A percentile compares a stretch with the other conserved stretches of the same genome.
These are phyloP conservation scores for Naso thynnoides DNA, from an alignment of 2,797 vertebrate species.

Conservation along the genomic window DNA sequence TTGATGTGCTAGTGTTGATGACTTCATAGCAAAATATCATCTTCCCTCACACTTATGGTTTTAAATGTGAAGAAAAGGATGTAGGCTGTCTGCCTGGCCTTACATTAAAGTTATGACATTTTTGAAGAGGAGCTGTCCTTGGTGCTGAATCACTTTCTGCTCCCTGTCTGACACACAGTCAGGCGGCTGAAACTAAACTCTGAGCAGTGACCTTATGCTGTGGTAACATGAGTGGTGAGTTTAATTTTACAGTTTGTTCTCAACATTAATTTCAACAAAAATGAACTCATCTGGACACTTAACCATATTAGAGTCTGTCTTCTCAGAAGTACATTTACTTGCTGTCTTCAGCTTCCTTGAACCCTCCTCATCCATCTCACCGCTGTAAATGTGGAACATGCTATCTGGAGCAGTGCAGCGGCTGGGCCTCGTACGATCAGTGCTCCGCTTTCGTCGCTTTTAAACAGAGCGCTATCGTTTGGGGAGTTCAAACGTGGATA, in stretches of 20 bases:
- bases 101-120: slow-evolving; percentile 12
- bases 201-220: neutral
- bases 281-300: neutral
- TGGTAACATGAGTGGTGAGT: neutral
- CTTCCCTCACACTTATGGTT: neutral
- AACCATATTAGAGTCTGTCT: slow-evolving; percentile 13
- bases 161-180: neutral
- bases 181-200: slow-evolving; percentile 1
- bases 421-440: slow-evolving; percentile 69
- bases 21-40: neutral
- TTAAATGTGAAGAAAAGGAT: slow-evolving; percentile 28
- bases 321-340: slow-evolving; percentile 21
- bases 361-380: slow-evolving; percentile 44
- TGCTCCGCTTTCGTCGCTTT: slow-evolving; percentile 77
- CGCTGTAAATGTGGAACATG: slow-evolving; percentile 75
- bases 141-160: slow-evolving; percentile 34
- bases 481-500: slow-evolving; percentile 80
- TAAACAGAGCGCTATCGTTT: slow-evolving; percentile 79
- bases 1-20: neutral
- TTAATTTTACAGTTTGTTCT: neutral
- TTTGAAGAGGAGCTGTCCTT: slow-evolving; percentile 50
- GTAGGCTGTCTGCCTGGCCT: slow-evolving; percentile 4
- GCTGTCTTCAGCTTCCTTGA: slow-evolving; percentile 61
- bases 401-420: slow-evolving; percentile 82
- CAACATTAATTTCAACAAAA: neutral